phyloP scores from a whole-genome alignment of 2,888 invertebrate genomes.

The Hydrotaea cyrtoneurina region DNA sequence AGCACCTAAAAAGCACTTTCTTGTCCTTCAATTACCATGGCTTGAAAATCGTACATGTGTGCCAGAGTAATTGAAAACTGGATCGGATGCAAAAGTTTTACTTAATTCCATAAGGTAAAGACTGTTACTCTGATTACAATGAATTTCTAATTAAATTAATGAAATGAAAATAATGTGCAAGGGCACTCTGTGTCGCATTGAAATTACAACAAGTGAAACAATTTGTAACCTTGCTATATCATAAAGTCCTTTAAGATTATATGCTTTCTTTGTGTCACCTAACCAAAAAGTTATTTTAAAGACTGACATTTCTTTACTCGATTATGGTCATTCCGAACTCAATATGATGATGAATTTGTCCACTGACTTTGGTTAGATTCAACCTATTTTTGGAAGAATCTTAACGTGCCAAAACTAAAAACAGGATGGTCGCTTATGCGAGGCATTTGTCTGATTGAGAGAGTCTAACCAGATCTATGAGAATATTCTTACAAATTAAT shows the following conservation, averaged over 20 bases:
- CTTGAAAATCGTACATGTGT: constrained; percentile 71
- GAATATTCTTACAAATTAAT: background rate
- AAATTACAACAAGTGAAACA: constrained; percentile 45
- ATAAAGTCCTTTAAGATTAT: constrained; percentile 45
- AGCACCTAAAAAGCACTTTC: constrained; percentile 66
- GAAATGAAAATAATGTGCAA: no score
- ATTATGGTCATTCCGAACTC: background rate
- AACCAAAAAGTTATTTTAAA: constrained; percentile 11
- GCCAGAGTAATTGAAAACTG: constrained; percentile 64
- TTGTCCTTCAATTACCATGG: constrained; percentile 51
- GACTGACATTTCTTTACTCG: background rate
- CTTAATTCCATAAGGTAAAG: constrained; percentile 23
- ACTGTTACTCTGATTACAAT: constrained; percentile 65
- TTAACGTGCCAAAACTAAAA: constrained; percentile 46
- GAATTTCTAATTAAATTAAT: background rate
- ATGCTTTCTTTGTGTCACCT: constrained; percentile 12
- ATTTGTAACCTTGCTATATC: constrained; percentile 55
- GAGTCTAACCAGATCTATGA: background rate
- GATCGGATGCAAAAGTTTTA: constrained; percentile 68
- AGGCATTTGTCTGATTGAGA: constrained; percentile 79
- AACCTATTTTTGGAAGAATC: constrained; percentile 75
- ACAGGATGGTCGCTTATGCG: constrained; percentile 78
- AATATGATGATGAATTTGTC: constrained; percentile 74
- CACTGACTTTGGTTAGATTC: constrained; percentile 75
- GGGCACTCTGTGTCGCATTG: constrained; percentile 67